Evolutionary conservation across 2,797 vertebrate species (phyloP), one percentile per base, ranked within the genome.

Genomic region (Sus cebifrons): DNA sequence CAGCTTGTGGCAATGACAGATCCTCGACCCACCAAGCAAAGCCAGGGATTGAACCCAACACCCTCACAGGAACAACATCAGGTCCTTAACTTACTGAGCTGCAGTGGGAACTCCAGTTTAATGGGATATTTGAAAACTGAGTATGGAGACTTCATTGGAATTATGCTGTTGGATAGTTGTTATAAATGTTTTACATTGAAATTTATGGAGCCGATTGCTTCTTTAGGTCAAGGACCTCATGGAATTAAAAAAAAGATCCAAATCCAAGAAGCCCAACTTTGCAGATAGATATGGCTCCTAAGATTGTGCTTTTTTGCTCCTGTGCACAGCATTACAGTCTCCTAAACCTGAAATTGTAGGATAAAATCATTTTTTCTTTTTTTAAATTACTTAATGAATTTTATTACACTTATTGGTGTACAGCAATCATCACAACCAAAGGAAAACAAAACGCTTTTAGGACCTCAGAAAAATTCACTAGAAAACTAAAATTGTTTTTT

Each of bases 201-300:
- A 74, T 70, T 25, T 64, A 58, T n/a, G 52, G 78, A 84, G 29
- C 60, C 36, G 32, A 73, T 95, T 81, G 54, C 62, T 85, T 86
- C 73, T 36, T 91, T 70, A 70, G 44, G 77, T 62, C 44, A 87
- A n/a, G 62, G 49, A 86, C 62, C 6, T 70, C 64, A 87, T 86
- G 17, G 67, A 93, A 79, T 79, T 82, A 70, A 44, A 89, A 86
- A 87, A 87, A 86, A 87, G n/a, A 77, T 79, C 58, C n/a, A 91
- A 81, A 91, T 70, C 44, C 21, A 89, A 44, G 77, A 86, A 88
- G 58, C 58, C 23, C 91, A 75, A 4, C 20, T 92, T 75, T 89
- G 44, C 32, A 16, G 10, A 14, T 32, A 71, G 56, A 71, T 20
- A 3, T 68, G 23, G 18, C 56, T 49, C 90, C 60, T 84, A 0